Evolutionary conservation across 2,888 invertebrate species (phyloP).

Genomic region (Pachycephus smyrnensis): DNA sequence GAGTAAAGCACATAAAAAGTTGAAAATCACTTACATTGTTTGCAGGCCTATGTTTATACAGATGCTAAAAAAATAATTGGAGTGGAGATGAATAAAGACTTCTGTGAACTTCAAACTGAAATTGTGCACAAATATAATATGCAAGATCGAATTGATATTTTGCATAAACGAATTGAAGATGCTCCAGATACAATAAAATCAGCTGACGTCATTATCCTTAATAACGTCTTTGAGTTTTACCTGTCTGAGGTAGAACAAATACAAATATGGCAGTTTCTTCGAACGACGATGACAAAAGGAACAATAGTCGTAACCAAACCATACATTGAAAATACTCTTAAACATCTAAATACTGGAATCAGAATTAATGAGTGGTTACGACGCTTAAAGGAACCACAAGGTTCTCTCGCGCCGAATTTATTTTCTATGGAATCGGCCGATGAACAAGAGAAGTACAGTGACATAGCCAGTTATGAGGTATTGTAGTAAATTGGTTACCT

Average conservation of each 20-base stretch:
- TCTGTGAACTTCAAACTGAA: slow-evolving; percentile 73
- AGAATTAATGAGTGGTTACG: slow-evolving; percentile 69
- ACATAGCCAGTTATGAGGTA: slow-evolving; percentile 44
- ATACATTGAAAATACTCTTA: slow-evolving; percentile 70
- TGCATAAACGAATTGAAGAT: slow-evolving; percentile 73
- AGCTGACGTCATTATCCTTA: slow-evolving; percentile 74
- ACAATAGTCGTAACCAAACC: slow-evolving; percentile 73
- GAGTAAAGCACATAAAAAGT: too few relatives aligned
- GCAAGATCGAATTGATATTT: slow-evolving; percentile 70
- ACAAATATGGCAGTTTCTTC: slow-evolving; percentile 74
- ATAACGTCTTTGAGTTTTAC: slow-evolving; percentile 81
- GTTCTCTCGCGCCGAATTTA: slow-evolving; percentile 58
- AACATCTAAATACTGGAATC: slow-evolving; percentile 68
- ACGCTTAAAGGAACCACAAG: slow-evolving; percentile 52
- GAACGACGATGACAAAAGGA: slow-evolving; percentile 70
- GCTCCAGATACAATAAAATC: slow-evolving; percentile 69
- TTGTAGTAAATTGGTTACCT: slow-evolving; percentile 25
- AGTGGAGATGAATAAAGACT: slow-evolving; percentile 77
- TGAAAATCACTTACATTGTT: slow-evolving; percentile 24
- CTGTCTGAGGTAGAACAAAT: slow-evolving; percentile 71
- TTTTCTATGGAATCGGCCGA: neutral
- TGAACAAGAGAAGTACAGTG: slow-evolving; percentile 27
- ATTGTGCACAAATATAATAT: slow-evolving; percentile 71
- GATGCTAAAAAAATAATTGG: slow-evolving; percentile 73
- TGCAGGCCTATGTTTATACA: slow-evolving; percentile 74